A percentile compares a stretch with the other conserved stretches of the same genome.
phyloP scores from a whole-genome alignment of 2,888 invertebrate species.

The Camptogramma bilineatum region DNA sequence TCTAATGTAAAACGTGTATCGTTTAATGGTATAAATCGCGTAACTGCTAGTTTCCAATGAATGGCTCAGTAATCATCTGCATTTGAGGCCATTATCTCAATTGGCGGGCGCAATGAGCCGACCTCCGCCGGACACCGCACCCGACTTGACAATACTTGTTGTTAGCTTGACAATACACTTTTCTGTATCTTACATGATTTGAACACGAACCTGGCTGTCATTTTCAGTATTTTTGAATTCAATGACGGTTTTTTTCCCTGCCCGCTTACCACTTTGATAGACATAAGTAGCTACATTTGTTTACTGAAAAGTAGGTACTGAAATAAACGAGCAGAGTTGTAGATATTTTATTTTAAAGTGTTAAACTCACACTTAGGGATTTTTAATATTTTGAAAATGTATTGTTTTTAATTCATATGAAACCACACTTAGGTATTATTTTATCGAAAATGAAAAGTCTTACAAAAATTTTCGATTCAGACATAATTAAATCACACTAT shows the following conservation, averaged over 20 bases:
- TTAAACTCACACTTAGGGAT: no score
- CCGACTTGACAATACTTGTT: slow-evolving; percentile 70
- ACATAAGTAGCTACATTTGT: no score
- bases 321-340: no score
- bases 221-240: slow-evolving; percentile 5
- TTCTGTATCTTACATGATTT: slow-evolving; percentile 57
- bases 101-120: slow-evolving; percentile 80
- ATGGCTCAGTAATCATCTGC: slow-evolving; percentile 83
- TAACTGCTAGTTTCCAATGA: slow-evolving; percentile 77
- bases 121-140: slow-evolving; percentile 81
- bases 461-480: no score
- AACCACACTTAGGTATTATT: no score
- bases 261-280: no score
- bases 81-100: slow-evolving; percentile 83
- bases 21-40: slow-evolving; percentile 68
- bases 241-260: background rate
- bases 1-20: slow-evolving; percentile 9
- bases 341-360: no score
- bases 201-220: slow-evolving; percentile 19
- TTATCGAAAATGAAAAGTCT: no score
- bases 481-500: no score
- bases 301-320: no score
- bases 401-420: no score
- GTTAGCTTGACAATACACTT: slow-evolving; percentile 75
- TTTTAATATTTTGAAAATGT: no score